phyloP scores from a whole-genome alignment of 2,888 invertebrate species.

The Scaptomyza polygonia region DNA sequence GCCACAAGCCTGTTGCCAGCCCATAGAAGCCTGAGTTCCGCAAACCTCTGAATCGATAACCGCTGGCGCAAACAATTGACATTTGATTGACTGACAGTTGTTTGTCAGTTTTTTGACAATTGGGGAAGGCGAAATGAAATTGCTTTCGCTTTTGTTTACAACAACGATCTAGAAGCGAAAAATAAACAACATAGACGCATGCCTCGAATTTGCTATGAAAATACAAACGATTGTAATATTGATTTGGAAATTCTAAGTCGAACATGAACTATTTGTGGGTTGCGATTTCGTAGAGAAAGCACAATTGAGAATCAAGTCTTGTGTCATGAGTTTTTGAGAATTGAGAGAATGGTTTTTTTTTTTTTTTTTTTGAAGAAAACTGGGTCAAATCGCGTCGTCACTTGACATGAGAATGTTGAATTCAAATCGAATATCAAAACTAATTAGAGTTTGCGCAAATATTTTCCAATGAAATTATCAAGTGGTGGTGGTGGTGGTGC shows the following conservation, averaged over 20 bases:
- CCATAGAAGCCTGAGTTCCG: neutral
- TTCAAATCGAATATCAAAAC: constrained; percentile 46
- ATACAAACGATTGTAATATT: constrained; percentile 25
- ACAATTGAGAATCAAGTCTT: constrained; percentile 12
- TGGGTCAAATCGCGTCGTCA: constrained; percentile 60
- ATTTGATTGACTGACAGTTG: constrained; percentile 77
- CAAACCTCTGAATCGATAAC: constrained; percentile 36
- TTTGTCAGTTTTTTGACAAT: constrained; percentile 76
- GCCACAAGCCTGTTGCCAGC: constrained; percentile 32
- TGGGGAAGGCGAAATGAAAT: constrained; percentile 73
- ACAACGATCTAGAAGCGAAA: constrained; percentile 1
- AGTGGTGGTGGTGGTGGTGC: constrained; percentile 59
- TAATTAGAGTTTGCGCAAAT: constrained; percentile 63
- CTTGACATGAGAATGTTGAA: constrained; percentile 54
- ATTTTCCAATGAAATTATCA: constrained; percentile 67
- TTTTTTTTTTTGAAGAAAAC: no score
- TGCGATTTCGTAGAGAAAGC: constrained; percentile 24
- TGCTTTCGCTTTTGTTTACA: constrained; percentile 71
- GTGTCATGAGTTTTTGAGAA: constrained; percentile 29
- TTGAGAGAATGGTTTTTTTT: constrained; percentile 26
- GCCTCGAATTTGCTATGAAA: constrained; percentile 49
- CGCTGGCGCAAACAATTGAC: constrained; percentile 66
- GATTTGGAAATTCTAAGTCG: constrained; percentile 58
- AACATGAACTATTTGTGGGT: constrained; percentile 51
- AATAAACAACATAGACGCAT: constrained; percentile 31